These are phyloP conservation scores for Portunus trituberculatus DNA, from an alignment of 1,140 invertebrate species.

Conservation along the genomic window DNA sequence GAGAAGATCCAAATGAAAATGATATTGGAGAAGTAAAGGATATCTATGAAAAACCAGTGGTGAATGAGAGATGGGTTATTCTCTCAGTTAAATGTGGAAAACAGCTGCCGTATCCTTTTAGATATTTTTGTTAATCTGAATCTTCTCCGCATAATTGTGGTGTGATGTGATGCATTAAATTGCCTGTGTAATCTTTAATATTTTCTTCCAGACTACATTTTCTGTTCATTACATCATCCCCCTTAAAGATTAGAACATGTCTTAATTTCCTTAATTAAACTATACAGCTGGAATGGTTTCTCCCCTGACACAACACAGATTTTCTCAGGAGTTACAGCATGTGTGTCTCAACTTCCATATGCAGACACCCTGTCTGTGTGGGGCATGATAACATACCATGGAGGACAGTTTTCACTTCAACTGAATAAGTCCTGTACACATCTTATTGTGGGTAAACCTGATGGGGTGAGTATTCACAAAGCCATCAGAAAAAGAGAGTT, in stretches of 20 bases:
- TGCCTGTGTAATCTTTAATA: too few species aligned
- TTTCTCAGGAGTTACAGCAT: conserved; percentile 88
- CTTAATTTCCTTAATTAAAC: conserved; percentile 77
- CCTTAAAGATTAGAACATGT: not conserved
- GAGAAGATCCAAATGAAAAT: conserved; percentile 88
- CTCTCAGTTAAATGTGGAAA: conserved; percentile 86
- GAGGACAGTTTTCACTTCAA: conserved; percentile 87
- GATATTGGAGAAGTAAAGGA: conserved; percentile 92
- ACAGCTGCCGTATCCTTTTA: conserved; percentile 87
- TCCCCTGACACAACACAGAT: conserved; percentile 84
- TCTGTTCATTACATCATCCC: not conserved
- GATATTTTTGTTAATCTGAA: too few species aligned
- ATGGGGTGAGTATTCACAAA: conserved; percentile 82
- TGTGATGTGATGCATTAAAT: too few species aligned
- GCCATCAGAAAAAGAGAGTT: too few species aligned
- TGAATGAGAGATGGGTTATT: conserved; percentile 91
- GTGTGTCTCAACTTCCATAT: conserved; percentile 85
- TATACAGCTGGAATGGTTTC: conserved; percentile 83
- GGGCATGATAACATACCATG: conserved; percentile 90
- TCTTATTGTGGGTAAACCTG: conserved; percentile 87
- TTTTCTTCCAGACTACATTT: too few species aligned
- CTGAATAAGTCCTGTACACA: conserved; percentile 89
- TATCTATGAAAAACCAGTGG: conserved; percentile 93
- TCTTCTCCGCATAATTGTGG: too few species aligned
- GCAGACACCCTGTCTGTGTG: conserved; percentile 87